phyloP scores from a whole-genome alignment of 2,113 vertebrate genomes.

The Heliornis fulica region DNA sequence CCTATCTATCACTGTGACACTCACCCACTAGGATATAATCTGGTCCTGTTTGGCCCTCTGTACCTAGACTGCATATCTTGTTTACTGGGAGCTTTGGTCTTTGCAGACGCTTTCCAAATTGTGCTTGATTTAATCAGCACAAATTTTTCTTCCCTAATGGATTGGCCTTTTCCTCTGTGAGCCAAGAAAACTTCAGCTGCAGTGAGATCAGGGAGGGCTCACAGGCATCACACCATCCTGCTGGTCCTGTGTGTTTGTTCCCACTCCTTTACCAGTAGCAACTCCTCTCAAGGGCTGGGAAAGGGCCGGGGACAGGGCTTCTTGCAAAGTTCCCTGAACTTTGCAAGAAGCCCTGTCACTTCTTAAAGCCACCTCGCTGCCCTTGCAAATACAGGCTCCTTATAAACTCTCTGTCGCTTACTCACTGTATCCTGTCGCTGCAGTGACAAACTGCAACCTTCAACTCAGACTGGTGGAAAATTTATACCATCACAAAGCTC shows the following conservation, averaged over 20 bases:
- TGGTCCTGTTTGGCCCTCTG: not conserved
- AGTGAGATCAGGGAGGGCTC: not conserved
- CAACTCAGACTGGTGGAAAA: not conserved
- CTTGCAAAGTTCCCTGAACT: no score
- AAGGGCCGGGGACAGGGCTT: no score
- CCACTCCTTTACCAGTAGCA: not conserved
- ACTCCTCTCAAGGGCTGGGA: not conserved
- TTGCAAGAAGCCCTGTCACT: not conserved
- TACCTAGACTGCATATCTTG: not conserved
- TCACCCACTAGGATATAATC: not conserved
- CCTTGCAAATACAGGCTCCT: not conserved
- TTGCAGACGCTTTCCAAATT: conserved; percentile 4
- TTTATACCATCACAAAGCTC: not conserved
- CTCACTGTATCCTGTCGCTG: not conserved
- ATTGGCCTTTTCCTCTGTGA: not conserved
- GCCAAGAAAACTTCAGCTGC: not conserved
- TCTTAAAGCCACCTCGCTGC: not conserved
- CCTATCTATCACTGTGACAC: not conserved
- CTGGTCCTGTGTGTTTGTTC: not conserved
- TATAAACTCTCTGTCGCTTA: not conserved
- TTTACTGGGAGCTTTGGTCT: not conserved
- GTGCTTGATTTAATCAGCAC: not conserved
- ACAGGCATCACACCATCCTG: not conserved
- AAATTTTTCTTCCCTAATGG: conserved; percentile 20
- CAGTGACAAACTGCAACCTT: not conserved